phyloP scores from a whole-genome alignment of 2,797 vertebrate species.

The Sebastes iracundus region DNA sequence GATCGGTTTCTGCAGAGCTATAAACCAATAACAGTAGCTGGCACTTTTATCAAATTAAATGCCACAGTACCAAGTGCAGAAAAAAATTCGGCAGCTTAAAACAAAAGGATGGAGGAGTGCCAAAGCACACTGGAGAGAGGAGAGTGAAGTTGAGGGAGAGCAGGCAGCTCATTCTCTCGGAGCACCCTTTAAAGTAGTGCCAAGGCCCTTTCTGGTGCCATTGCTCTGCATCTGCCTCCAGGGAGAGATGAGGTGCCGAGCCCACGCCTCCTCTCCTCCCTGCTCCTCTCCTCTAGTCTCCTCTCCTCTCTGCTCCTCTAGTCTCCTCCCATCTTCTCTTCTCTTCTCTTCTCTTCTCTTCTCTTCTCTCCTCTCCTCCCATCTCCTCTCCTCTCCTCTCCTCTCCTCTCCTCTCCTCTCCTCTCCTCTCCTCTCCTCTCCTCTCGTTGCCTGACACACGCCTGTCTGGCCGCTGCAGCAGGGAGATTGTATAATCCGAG shows the following conservation, averaged over 20 bases:
- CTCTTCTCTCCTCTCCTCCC: background rate
- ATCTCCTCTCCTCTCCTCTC: background rate
- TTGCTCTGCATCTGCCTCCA: slow-evolving; percentile 51
- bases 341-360: background rate
- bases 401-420: slow-evolving; percentile 7
- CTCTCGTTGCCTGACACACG: slow-evolving; percentile 58
- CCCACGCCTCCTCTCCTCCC: slow-evolving; percentile 27
- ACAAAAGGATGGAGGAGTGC: slow-evolving; percentile 56
- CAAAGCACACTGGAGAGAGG: slow-evolving; percentile 37
- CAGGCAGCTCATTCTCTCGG: slow-evolving; percentile 46
- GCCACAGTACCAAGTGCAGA: slow-evolving; percentile 12
- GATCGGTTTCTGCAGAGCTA: slow-evolving; percentile 30
- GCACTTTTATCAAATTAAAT: slow-evolving; percentile 50
- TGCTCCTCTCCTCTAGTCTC: background rate
- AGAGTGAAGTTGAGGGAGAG: slow-evolving; percentile 49
- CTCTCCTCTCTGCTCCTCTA: background rate
- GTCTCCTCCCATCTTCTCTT: slow-evolving; percentile 5
- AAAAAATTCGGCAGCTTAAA: slow-evolving; percentile 36
- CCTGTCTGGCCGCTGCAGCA: slow-evolving; percentile 69
- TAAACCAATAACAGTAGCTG: slow-evolving; percentile 42
- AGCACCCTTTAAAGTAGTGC: slow-evolving; percentile 69
- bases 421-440: slow-evolving; percentile 13
- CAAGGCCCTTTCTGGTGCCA: slow-evolving; percentile 57
- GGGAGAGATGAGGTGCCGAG: slow-evolving; percentile 57
- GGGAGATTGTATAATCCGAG: slow-evolving; percentile 82